These are phyloP conservation scores for Acanthurus leucopareius DNA, from an alignment of 2,797 vertebrate genomes.

Conservation along the genomic window DNA sequence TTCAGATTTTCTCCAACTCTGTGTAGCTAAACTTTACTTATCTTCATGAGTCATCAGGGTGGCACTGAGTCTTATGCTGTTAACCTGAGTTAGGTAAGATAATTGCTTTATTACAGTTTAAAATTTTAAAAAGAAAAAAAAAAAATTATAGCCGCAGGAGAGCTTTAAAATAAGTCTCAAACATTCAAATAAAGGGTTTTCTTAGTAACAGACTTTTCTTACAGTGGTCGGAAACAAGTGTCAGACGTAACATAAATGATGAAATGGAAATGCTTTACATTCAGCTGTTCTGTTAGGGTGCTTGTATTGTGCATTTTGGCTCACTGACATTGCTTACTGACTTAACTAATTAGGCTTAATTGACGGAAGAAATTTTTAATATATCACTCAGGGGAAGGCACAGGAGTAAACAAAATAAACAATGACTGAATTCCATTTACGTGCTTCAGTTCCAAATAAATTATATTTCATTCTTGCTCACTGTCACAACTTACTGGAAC, in stretches of 20 bases:
- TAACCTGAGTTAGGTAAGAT: not conserved
- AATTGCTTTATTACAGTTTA: not conserved
- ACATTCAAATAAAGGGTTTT: not conserved
- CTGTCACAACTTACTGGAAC: not conserved
- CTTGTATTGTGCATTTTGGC: too few relatives aligned
- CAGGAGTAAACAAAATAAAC: not conserved
- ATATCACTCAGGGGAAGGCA: not conserved
- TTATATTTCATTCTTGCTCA: not conserved
- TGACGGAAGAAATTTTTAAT: not conserved
- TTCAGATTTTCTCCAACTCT: not conserved
- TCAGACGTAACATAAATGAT: not conserved
- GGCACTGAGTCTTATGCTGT: not conserved
- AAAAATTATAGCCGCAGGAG: not conserved
- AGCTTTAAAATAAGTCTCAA: not conserved
- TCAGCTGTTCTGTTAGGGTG: not conserved
- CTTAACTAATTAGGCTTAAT: not conserved
- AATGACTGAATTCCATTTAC: not conserved
- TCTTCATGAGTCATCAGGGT: not conserved
- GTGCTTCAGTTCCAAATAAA: not conserved
- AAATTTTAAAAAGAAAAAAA: not conserved
- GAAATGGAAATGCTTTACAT: not conserved
- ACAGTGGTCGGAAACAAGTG: not conserved
- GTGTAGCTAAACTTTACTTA: not conserved
- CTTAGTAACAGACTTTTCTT: not conserved
- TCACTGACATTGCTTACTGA: not conserved